A percentile compares a stretch with the other conserved stretches of the same genome.
phyloP scores from a whole-genome alignment of 2,113 vertebrate species.

The Rhea americana region DNA sequence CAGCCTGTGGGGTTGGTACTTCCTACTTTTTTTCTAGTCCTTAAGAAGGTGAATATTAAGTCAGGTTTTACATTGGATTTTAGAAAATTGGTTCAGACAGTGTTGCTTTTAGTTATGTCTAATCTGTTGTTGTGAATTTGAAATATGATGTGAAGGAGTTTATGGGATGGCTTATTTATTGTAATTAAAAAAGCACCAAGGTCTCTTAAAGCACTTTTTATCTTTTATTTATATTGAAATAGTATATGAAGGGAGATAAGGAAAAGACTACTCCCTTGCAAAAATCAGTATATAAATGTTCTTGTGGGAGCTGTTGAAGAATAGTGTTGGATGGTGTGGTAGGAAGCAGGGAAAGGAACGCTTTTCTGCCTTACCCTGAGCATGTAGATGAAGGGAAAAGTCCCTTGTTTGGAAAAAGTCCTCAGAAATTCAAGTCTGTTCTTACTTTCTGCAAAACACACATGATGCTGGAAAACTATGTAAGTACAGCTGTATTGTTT shows the following conservation, averaged over 20 bases:
- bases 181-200: neutral
- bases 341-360: neutral
- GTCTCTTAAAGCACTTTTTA: neutral
- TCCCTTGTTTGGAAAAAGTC: too few species aligned
- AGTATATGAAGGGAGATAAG: neutral
- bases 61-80: neutral
- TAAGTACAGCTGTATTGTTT: neutral
- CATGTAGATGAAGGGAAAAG: neutral
- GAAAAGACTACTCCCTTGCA: neutral
- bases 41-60: neutral
- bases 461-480: fast-evolving
- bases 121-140: neutral
- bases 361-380: neutral
- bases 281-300: neutral
- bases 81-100: neutral
- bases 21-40: neutral
- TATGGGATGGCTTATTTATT: neutral
- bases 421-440: neutral
- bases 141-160: neutral
- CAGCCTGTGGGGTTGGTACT: neutral
- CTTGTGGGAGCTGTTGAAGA: neutral
- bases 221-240: neutral
- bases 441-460: neutral
- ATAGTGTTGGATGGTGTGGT: neutral
- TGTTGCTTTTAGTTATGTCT: neutral